A percentile compares a stretch with the other conserved stretches of the same genome.
Conservation (phyloP, 2,888 invertebrate genomes). For the Mythimna vitellina region DNA sequence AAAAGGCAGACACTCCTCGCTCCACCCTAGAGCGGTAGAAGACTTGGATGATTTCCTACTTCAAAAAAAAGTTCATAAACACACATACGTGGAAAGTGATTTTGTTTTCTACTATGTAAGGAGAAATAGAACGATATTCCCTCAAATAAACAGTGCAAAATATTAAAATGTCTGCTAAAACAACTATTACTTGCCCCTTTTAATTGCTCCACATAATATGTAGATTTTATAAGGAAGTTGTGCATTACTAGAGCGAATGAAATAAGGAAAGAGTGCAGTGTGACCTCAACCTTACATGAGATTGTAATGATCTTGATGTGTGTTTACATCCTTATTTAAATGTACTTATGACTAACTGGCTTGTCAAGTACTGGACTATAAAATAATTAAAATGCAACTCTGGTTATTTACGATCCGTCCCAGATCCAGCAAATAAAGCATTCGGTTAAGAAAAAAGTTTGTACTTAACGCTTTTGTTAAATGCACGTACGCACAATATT, state of each 20-base stretch:
- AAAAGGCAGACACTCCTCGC: too few species aligned
- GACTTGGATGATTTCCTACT: too few species aligned
- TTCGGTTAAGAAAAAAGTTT: too few species aligned
- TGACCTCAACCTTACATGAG: slow-evolving; percentile 52
- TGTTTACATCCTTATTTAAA: slow-evolving; percentile 56
- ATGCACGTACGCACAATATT: too few species aligned
- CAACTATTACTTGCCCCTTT: background rate
- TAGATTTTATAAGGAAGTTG: slow-evolving; percentile 50
- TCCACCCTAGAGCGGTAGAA: too few species aligned
- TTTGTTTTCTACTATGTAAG: too few species aligned
- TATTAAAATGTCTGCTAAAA: background rate
- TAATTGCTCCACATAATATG: slow-evolving; percentile 33
- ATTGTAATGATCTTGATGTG: slow-evolving; percentile 34
- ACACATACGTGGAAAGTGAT: too few species aligned
- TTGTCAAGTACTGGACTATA: background rate
- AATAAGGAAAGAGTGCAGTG: slow-evolving; percentile 55
- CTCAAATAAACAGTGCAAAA: background rate
- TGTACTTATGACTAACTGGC: background rate
- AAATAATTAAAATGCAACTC: too few species aligned
- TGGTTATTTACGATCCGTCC: too few species aligned
- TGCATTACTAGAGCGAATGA: slow-evolving; percentile 17
- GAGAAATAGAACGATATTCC: background rate
- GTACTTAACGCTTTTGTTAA: too few species aligned
- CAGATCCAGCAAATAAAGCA: too few species aligned
- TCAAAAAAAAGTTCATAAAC: too few species aligned